Conservation (phyloP, 2,797 vertebrate species). For the Allochrocebus solatus region DNA sequence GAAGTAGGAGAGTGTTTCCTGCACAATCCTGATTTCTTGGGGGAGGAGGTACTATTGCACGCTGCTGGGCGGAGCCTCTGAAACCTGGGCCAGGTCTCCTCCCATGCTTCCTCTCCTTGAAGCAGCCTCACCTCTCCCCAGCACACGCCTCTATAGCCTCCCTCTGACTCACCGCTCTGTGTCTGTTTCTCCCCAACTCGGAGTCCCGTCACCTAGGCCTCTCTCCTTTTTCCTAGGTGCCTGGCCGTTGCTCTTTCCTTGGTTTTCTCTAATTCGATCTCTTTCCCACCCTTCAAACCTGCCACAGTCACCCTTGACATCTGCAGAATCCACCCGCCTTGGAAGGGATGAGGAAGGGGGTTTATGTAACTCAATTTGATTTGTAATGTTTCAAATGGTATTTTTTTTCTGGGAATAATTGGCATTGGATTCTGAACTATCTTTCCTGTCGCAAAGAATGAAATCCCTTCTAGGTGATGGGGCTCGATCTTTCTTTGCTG, state of each 20-base stretch:
- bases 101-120: background rate
- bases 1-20: background rate
- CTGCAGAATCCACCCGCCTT: background rate
- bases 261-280: background rate
- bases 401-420: background rate
- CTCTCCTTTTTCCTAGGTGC: background rate
- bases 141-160: no score
- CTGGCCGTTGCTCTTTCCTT: background rate
- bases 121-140: background rate
- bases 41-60: background rate
- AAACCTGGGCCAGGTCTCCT: background rate
- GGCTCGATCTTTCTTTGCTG: background rate
- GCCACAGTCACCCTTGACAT: background rate
- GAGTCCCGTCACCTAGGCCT: background rate
- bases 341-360: background rate
- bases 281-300: background rate
- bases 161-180: background rate
- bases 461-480: background rate
- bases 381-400: background rate
- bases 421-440: background rate
- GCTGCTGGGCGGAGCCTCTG: background rate
- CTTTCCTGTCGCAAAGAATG: background rate
- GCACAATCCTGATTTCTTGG: background rate
- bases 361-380: background rate
- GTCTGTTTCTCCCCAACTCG: rapidly evolving